A percentile compares a stretch with the other conserved stretches of the same genome.
Conservation (phyloP, 2,113 vertebrate species). For the Tragelaphus buxtoni region DNA sequence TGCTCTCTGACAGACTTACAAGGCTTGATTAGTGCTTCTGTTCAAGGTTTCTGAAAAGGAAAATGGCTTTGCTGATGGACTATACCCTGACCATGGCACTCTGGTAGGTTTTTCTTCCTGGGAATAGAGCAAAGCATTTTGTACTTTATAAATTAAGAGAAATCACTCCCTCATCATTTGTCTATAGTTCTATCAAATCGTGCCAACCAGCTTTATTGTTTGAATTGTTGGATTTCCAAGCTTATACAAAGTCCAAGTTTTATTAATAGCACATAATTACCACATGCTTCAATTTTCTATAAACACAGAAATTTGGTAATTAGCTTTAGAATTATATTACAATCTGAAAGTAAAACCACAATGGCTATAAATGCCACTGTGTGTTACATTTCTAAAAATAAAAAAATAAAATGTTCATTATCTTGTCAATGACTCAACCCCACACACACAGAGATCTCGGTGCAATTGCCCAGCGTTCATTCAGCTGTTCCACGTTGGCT, state of each 20-base stretch:
- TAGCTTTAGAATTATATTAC: conserved; percentile 68
- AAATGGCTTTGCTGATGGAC: conserved; percentile 5
- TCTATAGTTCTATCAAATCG: background rate
- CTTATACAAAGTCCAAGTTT: conserved; percentile 57
- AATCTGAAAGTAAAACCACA: conserved; percentile 53
- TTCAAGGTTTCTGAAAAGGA: background rate
- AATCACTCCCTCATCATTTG: conserved; percentile 36
- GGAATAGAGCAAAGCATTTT: conserved; percentile 26
- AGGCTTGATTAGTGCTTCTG: background rate
- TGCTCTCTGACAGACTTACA: background rate
- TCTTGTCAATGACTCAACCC: conserved; percentile 56
- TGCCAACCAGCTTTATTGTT: conserved; percentile 56
- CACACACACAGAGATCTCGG: background rate
- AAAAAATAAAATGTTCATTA: conserved; percentile 62
- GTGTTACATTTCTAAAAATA: conserved; percentile 68
- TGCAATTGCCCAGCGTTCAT: conserved; percentile 25
- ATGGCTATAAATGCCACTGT: conserved; percentile 55
- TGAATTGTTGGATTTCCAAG: conserved; percentile 45
- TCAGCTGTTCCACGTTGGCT: background rate
- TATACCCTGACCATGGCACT: background rate
- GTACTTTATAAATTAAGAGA: conserved; percentile 50
- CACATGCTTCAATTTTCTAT: conserved; percentile 64
- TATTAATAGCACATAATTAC: conserved; percentile 71
- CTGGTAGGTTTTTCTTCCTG: background rate
- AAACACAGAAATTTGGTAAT: conserved; percentile 73